Base-by-base conservation (phyloP, 2,888 invertebrate genomes). In the Drosophila prolongata region DNA sequence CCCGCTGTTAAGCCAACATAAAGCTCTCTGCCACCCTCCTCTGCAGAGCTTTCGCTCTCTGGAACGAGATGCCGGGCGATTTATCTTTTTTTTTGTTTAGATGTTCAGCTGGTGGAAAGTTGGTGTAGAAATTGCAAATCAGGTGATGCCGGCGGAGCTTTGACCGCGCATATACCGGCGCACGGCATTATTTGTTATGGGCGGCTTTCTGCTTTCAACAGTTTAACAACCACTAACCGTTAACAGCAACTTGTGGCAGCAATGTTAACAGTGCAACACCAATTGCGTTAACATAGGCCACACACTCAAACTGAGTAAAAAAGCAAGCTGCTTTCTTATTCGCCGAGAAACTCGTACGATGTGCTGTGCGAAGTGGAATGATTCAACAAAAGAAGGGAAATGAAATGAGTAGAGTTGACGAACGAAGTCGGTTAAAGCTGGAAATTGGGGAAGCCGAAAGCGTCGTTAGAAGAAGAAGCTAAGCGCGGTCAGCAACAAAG, bases 281-380 rank as follows among this genome's bases (percentile, higher is more conserved):
- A 67, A 65, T 77, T 66, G 58, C 27, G 61, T 75, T 76, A 67
- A 68, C 55, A 70, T 70, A 57, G 50, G 68, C 56, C 44, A 19
- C 50, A 53, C 11, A 42, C 62, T 59, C 11, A n/a, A 5, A 46
- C 62, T 11, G 11, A n/a, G 52, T 38, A 37, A 37, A 38, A 49
- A 43, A 53, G 49, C 75, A 69, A 50, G 79, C 86, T 64, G 82
- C 72, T 79, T 86, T 86, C 80, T 80, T 73, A 87, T 88, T 88
- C 84, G 79, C 77, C 77, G 79, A 79, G 72, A 89, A 88, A 80
- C 79, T 88, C 90, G 89, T 89, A 88, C 75, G 88, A 89, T 89
- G 56, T 69, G 75, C 66, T 89, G 56, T 69, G 74, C 66, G 62
- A 60, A 30, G 67, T 68, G 58, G 76, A 77, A 78, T 75, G 75